phyloP scores from a whole-genome alignment of 2,113 vertebrate genomes.

The Psittacara wagleri region DNA sequence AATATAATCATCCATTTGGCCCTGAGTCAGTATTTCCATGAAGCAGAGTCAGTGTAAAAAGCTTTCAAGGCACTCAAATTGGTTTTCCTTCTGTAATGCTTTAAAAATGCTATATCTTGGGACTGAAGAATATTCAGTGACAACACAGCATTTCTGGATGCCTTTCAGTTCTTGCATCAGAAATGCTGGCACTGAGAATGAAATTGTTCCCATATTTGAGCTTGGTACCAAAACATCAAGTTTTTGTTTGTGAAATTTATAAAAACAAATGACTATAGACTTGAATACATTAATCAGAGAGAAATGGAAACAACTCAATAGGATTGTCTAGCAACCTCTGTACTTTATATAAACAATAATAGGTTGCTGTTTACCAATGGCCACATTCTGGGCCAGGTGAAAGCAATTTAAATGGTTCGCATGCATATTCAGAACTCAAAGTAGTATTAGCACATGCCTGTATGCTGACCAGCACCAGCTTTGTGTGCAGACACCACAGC shows the following conservation, averaged over 20 bases:
- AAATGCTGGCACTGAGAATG: constrained; percentile 31
- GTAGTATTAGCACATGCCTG: background rate
- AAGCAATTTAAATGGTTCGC: background rate
- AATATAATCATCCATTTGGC: constrained; percentile 58
- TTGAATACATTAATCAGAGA: background rate
- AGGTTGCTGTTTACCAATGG: background rate
- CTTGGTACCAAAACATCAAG: constrained; percentile 42
- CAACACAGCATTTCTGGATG: constrained; percentile 35
- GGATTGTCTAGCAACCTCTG: background rate
- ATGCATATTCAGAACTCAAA: background rate
- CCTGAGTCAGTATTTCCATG: constrained; percentile 59
- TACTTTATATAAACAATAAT: background rate
- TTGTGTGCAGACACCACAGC: background rate
- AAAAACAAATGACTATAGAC: background rate
- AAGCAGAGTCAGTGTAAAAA: constrained; percentile 53
- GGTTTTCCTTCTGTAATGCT: constrained; percentile 64
- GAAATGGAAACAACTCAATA: background rate
- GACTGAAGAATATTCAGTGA: constrained; percentile 29
- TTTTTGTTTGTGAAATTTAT: constrained; percentile 26
- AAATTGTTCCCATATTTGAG: constrained; percentile 58
- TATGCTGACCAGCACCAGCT: accelerated
- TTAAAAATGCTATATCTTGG: constrained; percentile 62
- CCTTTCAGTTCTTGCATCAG: constrained; percentile 52
- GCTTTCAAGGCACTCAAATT: constrained; percentile 57
- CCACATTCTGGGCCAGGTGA: background rate